Evolutionary conservation across 2,888 invertebrate species (phyloP).

Genomic region (Monochamus alternatus): DNA sequence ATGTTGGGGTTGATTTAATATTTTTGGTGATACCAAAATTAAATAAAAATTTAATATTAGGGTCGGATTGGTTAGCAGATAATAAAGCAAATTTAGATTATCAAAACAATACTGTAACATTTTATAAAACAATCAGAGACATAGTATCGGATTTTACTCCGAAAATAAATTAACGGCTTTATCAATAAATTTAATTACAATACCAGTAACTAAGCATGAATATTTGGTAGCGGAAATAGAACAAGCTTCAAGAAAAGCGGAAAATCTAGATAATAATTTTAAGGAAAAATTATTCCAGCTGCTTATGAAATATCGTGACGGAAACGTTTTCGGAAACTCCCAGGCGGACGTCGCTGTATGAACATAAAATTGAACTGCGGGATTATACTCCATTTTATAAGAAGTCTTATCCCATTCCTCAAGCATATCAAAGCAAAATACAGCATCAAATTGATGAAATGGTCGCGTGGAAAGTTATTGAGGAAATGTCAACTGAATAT

Average conservation of each 20-base stretch:
- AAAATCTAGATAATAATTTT: not conserved
- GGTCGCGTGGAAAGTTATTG: not conserved
- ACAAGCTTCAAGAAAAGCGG: not conserved
- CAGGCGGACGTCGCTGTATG: constrained; percentile 3
- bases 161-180: not conserved
- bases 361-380: constrained; percentile 19
- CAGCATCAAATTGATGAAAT: constrained; percentile 15
- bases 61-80: too few relatives aligned
- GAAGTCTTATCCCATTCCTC: constrained; percentile 11
- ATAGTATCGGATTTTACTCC: not conserved
- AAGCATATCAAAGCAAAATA: constrained; percentile 1
- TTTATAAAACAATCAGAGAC: too few relatives aligned
- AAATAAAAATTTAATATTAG: too few relatives aligned
- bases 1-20: too few relatives aligned
- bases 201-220: constrained; percentile 2
- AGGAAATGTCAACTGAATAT: not conserved
- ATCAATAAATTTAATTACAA: constrained; percentile 3
- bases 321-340: constrained; percentile 33
- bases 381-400: constrained; percentile 26
- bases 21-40: too few relatives aligned
- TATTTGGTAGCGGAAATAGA: not conserved
- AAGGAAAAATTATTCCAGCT: constrained; percentile 3
- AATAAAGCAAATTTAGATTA: too few relatives aligned
- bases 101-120: too few relatives aligned
- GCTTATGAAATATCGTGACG: constrained; percentile 8